These are phyloP conservation scores for Zelleria hepariella DNA, from an alignment of 2,888 invertebrate genomes.

Conservation along the genomic window DNA sequence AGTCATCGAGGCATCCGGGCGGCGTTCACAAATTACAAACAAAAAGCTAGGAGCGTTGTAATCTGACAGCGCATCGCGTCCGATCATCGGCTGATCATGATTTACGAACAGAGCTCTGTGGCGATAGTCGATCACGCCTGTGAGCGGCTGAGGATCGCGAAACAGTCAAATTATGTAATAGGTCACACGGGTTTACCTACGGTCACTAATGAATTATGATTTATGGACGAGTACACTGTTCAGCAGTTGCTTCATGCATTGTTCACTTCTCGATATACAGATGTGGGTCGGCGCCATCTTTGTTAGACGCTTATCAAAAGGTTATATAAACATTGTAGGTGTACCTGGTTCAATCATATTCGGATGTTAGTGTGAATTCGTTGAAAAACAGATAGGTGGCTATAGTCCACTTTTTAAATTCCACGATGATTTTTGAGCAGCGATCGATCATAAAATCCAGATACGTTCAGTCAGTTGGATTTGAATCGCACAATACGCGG, in stretches of 20 bases:
- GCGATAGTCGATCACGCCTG: slow-evolving; percentile 4
- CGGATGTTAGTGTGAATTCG: background rate
- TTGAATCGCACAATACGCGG: background rate
- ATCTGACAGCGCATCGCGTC: slow-evolving; percentile 64
- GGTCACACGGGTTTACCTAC: slow-evolving; percentile 36
- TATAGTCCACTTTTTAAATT: background rate
- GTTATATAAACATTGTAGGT: background rate
- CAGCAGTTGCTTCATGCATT: slow-evolving; percentile 25
- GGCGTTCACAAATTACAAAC: slow-evolving; percentile 63
- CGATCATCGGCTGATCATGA: slow-evolving; percentile 67
- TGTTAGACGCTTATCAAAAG: background rate
- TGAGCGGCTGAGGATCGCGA: slow-evolving; percentile 9
- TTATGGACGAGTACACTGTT: slow-evolving; percentile 28
- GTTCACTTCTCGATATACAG: slow-evolving; percentile 30
- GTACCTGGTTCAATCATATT: background rate
- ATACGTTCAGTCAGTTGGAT: background rate
- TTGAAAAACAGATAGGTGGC: background rate
- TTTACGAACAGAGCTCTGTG: slow-evolving; percentile 52
- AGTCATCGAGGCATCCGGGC: slow-evolving; percentile 61
- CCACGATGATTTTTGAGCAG: background rate
- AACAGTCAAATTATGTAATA: slow-evolving; percentile 27
- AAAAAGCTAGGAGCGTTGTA: slow-evolving; percentile 60
- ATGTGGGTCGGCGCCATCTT: slow-evolving; percentile 26
- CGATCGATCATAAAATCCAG: background rate
- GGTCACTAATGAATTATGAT: slow-evolving; percentile 48